phyloP scores from a whole-genome alignment of 2,888 invertebrate genomes.

The Eupithecia exiguata region DNA sequence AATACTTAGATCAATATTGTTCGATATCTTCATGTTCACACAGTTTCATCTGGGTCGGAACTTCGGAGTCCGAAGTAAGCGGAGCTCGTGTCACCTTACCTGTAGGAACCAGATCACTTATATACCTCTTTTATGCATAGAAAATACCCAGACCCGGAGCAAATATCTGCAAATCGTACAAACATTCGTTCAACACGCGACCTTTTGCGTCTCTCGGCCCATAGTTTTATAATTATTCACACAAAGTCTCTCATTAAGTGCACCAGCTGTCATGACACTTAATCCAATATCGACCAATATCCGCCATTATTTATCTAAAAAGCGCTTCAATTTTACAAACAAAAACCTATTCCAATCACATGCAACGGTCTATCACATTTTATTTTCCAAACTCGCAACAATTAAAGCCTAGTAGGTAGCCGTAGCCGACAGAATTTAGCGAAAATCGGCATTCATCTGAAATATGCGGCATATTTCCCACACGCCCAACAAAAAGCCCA shows the following conservation, averaged over 20 bases:
- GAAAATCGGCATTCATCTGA: slow-evolving; percentile 27
- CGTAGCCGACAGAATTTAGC: slow-evolving; percentile 34
- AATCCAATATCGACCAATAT: slow-evolving; percentile 11
- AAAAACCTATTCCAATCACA: not conserved
- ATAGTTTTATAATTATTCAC: not conserved
- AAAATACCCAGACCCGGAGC: too few relatives aligned
- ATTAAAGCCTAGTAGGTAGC: not conserved
- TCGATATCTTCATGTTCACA: too few relatives aligned
- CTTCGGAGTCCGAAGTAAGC: too few relatives aligned
- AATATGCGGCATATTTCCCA: slow-evolving; percentile 29
- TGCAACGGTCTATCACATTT: slow-evolving; percentile 8
- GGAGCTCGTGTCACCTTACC: too few relatives aligned
- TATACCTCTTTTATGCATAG: too few relatives aligned
- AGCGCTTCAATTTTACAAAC: not conserved
- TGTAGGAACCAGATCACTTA: too few relatives aligned
- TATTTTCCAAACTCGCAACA: slow-evolving; percentile 22
- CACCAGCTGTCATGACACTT: too few relatives aligned
- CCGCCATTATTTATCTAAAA: slow-evolving; percentile 13
- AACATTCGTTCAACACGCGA: too few relatives aligned
- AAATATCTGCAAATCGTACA: too few relatives aligned
- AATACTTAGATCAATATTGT: too few relatives aligned
- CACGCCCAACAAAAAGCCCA: slow-evolving; percentile 32
- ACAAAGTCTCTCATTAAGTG: not conserved
- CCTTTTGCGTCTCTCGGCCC: too few relatives aligned
- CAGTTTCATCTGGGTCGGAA: too few relatives aligned